Evolutionary conservation across 2,888 invertebrate genomes (phyloP).

Genomic region (Mimas tiliae): DNA sequence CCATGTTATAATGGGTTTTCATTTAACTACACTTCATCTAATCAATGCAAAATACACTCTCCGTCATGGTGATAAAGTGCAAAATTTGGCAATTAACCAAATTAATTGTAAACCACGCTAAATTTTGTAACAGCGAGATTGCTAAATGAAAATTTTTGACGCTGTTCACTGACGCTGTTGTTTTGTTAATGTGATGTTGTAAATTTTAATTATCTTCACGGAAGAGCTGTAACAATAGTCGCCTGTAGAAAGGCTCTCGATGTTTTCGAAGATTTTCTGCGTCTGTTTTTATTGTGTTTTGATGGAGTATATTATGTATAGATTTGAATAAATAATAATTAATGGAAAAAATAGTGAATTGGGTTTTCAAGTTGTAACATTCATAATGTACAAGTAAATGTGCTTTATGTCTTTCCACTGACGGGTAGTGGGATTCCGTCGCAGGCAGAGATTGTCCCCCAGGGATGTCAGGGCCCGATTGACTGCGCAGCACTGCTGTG

Average conservation of each 20-base stretch:
- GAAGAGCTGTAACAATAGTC: no score
- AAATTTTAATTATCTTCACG: slow-evolving; percentile 14
- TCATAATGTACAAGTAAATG: no score
- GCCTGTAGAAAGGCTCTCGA: neutral
- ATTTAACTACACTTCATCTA: slow-evolving; percentile 45
- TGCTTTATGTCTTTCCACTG: no score
- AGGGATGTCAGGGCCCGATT: no score
- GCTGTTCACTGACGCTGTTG: slow-evolving; percentile 25
- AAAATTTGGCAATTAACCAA: neutral
- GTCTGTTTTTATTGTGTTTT: neutral
- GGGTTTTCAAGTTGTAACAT: no score
- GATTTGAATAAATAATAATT: no score
- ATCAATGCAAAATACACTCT: slow-evolving; percentile 15
- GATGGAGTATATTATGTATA: no score
- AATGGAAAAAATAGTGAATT: no score
- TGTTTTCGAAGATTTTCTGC: neutral
- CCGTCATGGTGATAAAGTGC: neutral
- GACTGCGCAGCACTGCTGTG: no score
- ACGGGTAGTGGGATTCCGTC: no score
- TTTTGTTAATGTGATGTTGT: slow-evolving; percentile 18
- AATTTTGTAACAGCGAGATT: slow-evolving; percentile 30
- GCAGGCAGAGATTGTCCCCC: no score
- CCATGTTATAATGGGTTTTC: slow-evolving; percentile 62
- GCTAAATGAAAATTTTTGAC: slow-evolving; percentile 51
- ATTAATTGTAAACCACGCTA: slow-evolving; percentile 23